phyloP scores from a whole-genome alignment of 1,140 invertebrate species.

The Drosophila simulans region DNA sequence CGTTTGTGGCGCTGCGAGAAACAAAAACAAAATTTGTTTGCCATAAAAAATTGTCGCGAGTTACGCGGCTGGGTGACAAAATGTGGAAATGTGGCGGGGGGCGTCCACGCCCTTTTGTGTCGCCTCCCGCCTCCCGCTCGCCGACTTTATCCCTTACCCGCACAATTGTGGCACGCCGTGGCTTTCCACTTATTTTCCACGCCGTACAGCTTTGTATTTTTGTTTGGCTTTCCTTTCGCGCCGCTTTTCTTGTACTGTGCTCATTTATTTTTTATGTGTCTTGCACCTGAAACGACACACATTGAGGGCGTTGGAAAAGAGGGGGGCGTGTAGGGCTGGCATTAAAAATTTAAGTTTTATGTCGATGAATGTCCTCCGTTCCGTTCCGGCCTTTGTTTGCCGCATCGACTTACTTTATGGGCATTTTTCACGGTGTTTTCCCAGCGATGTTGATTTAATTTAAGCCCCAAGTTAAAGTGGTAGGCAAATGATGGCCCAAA shows the following conservation, averaged over 20 bases:
- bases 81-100: slow-evolving; percentile 9
- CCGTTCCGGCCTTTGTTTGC: slow-evolving; percentile 38
- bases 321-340: slow-evolving; percentile 16
- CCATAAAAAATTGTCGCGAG: slow-evolving; percentile 52
- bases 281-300: slow-evolving; percentile 69
- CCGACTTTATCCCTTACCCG: slow-evolving; percentile 9
- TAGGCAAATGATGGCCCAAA: slow-evolving; percentile 23
- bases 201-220: slow-evolving; percentile 41
- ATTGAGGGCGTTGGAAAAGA: slow-evolving; percentile 21
- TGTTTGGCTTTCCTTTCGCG: slow-evolving; percentile 27
- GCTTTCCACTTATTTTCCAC: slow-evolving; percentile 57
- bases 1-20: slow-evolving; percentile 40
- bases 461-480: slow-evolving; percentile 22
- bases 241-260: slow-evolving; percentile 32
- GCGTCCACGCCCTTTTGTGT: slow-evolving; percentile 1
- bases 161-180: slow-evolving; percentile 43
- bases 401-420: slow-evolving; percentile 27
- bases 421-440: slow-evolving; percentile 44
- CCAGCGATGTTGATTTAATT: slow-evolving; percentile 59
- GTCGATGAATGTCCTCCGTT: slow-evolving; percentile 64
- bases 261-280: slow-evolving; percentile 75
- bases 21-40: slow-evolving; percentile 55
- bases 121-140: background rate
- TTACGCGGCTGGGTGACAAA: slow-evolving; percentile 64
- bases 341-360: slow-evolving; percentile 80